Base-by-base conservation (phyloP, 2,113 vertebrate species). In the Pterophyllum scalare region DNA sequence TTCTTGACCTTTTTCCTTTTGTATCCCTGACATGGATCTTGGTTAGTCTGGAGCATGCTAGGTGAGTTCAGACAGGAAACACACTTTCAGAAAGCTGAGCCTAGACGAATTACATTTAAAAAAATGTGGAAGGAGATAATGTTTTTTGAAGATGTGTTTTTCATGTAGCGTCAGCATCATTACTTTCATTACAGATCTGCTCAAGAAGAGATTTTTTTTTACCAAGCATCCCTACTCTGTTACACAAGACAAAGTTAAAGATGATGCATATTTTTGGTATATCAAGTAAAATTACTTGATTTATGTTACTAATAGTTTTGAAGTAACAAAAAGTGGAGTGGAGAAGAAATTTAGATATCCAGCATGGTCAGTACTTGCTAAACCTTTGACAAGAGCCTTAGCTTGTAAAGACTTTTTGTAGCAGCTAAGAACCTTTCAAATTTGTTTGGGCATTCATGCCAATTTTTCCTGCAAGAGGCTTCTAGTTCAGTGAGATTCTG, bases 1-100 rank as follows among this genome's bases (percentile, higher is more conserved):
- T 12, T 67, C 15, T 81, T 2, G 75, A 79, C 60, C 57, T 70
- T 74, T 83, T 11, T 38, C 19, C 33, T 58, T 80, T 64, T 65
- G 22, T 49, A 15, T 59, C 0, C 1, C 33, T 72, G 70, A 82
- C 61, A 64, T 17, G 4, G 61, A 80, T 85, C 59, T 75, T 12
- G 28, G 52, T 75, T 9, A 28, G 61, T 80, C 59, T 77, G 75
- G 56, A 10, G 1, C 26, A 17, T 49, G 26, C 31, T 20, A 31
- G 24, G 9, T 38, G 58, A 74, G 20, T 5, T 75, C 54, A 78
- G 65, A 31, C 14, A 40, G 38, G 31, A 76, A 67, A 3, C 52
- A 64, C 6, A 11, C 75, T 74, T 31, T 81, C 17, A 58, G 40
- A 61, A 24, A 56, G 4, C 7, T 77, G 5, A 56, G 4, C 35